A percentile compares a stretch with the other conserved stretches of the same genome.
These are phyloP conservation scores for Desmodus rotundus DNA, from an alignment of 2,113 vertebrate genomes.

Conservation along the genomic window DNA sequence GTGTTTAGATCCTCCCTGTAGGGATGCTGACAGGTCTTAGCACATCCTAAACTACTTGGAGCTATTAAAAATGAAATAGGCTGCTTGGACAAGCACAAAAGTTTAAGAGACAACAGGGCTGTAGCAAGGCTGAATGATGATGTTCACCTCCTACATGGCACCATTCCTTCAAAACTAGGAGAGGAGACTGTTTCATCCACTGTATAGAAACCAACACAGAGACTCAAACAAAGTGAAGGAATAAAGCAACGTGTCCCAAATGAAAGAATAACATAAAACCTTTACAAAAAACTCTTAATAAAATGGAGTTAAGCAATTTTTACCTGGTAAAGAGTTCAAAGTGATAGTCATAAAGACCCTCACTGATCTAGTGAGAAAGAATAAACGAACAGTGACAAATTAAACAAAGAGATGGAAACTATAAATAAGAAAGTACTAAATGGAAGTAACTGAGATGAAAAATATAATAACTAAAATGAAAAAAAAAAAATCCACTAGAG, in stretches of 20 bases:
- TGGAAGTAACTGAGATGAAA: neutral
- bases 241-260: neutral
- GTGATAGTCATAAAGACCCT: neutral
- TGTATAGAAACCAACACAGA: neutral
- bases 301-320: neutral
- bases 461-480: neutral
- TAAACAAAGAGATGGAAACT: no score
- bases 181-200: neutral
- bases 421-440: neutral
- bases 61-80: neutral
- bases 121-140: neutral
- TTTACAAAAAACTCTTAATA: neutral
- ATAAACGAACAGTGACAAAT: neutral
- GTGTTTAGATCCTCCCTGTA: neutral
- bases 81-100: no score
- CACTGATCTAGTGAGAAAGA: neutral
- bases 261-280: neutral
- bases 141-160: neutral
- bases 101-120: neutral
- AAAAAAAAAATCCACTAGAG: neutral
- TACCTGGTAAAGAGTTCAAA: neutral
- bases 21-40: neutral
- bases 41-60: neutral
- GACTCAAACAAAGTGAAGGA: neutral
- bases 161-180: neutral